Percentiles rank a stretch among this genome's conserved stretches.
Evolutionary conservation across 2,797 vertebrate species (phyloP).

Genomic region (Amniataba percoides): DNA sequence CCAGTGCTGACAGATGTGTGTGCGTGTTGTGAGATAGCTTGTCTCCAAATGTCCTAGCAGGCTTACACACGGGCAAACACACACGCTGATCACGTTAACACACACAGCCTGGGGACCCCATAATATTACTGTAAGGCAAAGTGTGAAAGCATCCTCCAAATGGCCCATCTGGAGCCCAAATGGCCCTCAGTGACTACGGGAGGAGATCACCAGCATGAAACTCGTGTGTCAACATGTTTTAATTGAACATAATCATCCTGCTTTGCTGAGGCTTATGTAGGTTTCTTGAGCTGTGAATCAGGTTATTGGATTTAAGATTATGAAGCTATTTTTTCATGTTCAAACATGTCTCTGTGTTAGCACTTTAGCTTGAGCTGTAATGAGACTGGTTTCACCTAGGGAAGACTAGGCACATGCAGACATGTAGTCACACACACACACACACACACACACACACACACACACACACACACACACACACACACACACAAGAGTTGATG

Average conservation of each 20-base stretch:
- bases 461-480: not conserved
- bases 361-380: conserved; percentile 73
- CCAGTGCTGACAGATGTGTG: conserved; percentile 64
- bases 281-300: conserved; percentile 69
- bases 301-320: conserved; percentile 79
- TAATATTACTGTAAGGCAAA: conserved; percentile 73
- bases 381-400: conserved; percentile 64
- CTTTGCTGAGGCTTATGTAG: conserved; percentile 73
- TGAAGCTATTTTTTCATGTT: conserved; percentile 78
- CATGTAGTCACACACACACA: conserved; percentile 9
- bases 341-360: conserved; percentile 77
- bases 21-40: conserved; percentile 42
- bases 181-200: conserved; percentile 52
- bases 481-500: not conserved
- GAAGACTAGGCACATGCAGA: conserved; percentile 40
- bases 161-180: conserved; percentile 78
- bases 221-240: conserved; percentile 83
- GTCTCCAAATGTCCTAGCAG: conserved; percentile 58
- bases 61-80: conserved; percentile 23
- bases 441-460: conserved; percentile 4
- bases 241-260: conserved; percentile 79
- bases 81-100: conserved; percentile 67
- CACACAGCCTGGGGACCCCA: conserved; percentile 65
- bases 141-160: conserved; percentile 77
- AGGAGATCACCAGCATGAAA: conserved; percentile 68